Conservation (phyloP, 2,797 vertebrate species). For the Nothura maculosa region DNA sequence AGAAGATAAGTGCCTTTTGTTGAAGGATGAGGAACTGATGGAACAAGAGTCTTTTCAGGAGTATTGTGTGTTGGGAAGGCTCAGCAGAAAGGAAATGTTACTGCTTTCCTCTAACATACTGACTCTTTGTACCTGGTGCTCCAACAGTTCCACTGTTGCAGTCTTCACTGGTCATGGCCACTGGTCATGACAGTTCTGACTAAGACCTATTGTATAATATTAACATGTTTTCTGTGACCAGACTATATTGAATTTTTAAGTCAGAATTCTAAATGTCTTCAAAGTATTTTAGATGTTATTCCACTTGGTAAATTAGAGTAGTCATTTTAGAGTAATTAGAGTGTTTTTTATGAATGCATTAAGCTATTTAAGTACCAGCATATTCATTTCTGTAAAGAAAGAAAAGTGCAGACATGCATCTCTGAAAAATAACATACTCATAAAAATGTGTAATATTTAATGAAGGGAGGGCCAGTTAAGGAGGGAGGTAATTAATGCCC, state of each 20-base stretch:
- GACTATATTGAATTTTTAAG: fast-evolving
- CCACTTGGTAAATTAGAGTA: background rate
- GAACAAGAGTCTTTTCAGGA: background rate
- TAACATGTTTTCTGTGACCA: background rate
- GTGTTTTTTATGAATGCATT: background rate
- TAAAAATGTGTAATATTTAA: background rate
- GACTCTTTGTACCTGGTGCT: background rate
- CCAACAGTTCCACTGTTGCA: background rate
- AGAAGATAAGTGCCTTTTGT: background rate
- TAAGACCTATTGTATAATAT: background rate
- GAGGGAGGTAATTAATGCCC: background rate
- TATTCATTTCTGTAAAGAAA: background rate
- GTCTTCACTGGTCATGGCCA: fast-evolving
- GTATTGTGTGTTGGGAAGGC: background rate
- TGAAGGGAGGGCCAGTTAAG: background rate
- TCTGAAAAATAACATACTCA: background rate
- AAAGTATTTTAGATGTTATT: background rate
- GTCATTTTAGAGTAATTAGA: fast-evolving
- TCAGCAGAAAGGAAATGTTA: background rate
- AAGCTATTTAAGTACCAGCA: background rate
- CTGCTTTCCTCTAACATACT: background rate
- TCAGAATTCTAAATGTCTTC: background rate
- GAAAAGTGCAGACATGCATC: background rate
- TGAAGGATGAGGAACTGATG: background rate
- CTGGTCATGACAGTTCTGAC: background rate